These are phyloP conservation scores for Thrips palmi DNA, from an alignment of 1,140 invertebrate genomes.

Conservation along the genomic window DNA sequence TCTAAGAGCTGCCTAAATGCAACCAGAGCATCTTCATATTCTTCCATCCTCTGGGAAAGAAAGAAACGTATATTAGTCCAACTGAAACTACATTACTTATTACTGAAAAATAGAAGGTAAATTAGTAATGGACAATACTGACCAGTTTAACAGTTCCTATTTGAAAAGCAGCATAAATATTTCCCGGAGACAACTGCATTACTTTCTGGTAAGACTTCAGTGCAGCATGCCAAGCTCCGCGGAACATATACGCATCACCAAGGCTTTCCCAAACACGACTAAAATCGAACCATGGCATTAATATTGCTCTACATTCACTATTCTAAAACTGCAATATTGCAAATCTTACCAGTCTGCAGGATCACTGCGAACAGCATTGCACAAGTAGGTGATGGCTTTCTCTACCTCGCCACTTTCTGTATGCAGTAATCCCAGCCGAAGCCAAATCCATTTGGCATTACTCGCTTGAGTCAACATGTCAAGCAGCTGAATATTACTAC, in stretches of 20 bases:
- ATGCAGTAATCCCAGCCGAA: constrained; percentile 41
- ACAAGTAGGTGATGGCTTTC: constrained; percentile 52
- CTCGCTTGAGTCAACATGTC: constrained; percentile 8
- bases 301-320: no score
- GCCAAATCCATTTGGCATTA: constrained; percentile 25
- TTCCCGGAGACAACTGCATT: constrained; percentile 39
- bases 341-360: constrained; percentile 40
- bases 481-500: no score
- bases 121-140: constrained; percentile 3
- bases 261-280: constrained; percentile 66
- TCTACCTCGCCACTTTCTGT: neutral
- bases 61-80: constrained; percentile 3
- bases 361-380: constrained; percentile 55
- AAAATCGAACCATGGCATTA: no score
- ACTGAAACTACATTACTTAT: neutral
- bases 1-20: constrained; percentile 49
- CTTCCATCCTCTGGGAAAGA: constrained; percentile 33
- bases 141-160: constrained; percentile 61
- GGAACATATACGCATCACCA: constrained; percentile 65
- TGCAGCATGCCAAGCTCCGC: constrained; percentile 69
- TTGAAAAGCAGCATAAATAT: constrained; percentile 58
- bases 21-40: constrained; percentile 45
- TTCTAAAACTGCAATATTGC: no score
- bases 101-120: no score
- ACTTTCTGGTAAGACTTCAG: constrained; percentile 69